Evolutionary conservation across 2,888 invertebrate species (phyloP).

Genomic region (Aleiodes testaceus): DNA sequence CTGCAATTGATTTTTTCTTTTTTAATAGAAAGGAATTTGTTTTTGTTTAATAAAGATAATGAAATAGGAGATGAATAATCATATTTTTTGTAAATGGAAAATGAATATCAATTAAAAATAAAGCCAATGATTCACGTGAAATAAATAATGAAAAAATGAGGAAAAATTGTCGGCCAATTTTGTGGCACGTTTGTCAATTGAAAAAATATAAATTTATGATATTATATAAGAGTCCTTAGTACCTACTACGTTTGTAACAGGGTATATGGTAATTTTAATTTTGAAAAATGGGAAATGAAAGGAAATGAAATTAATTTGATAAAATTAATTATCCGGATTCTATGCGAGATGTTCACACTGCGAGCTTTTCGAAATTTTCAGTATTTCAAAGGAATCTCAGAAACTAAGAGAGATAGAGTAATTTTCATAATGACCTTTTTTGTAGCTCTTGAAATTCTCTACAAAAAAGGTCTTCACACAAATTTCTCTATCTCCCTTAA

Average conservation of each 20-base stretch:
- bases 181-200: constrained; percentile 37
- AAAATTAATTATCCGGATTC: neutral
- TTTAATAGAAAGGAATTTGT: too few relatives aligned
- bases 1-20: too few relatives aligned
- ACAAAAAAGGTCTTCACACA: too few relatives aligned
- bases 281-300: constrained; percentile 2
- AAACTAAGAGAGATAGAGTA: too few relatives aligned
- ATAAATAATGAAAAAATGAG: neutral
- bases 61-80: constrained; percentile 2
- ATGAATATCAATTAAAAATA: constrained; percentile 6
- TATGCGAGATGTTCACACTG: neutral
- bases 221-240: constrained; percentile 38
- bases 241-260: constrained; percentile 49
- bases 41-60: neutral
- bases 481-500: too few relatives aligned
- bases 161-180: constrained; percentile 11
- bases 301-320: constrained; percentile 1
- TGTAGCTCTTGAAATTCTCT: too few relatives aligned
- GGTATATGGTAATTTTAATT: constrained; percentile 50
- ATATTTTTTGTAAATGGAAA: constrained; percentile 8
- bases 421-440: too few relatives aligned
- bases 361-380: neutral
- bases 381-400: too few relatives aligned
- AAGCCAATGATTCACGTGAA: constrained; percentile 16
- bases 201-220: constrained; percentile 10